Conservation (phyloP, 2,888 invertebrate genomes). For the Orchestes rusci region DNA sequence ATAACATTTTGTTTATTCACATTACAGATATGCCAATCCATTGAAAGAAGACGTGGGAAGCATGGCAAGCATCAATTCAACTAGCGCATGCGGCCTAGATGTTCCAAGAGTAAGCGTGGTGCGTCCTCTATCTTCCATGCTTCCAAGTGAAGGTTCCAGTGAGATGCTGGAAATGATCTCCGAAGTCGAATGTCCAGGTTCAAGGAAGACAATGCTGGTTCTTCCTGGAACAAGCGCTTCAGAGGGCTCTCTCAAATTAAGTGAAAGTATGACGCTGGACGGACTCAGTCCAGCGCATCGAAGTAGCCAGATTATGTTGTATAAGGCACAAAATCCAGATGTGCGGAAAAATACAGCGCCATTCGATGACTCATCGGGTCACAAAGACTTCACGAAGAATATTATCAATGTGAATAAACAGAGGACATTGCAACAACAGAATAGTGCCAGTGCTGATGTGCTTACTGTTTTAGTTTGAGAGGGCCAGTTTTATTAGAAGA, state of each 20-base stretch:
- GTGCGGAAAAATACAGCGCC: constrained; percentile 76
- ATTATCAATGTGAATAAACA: constrained; percentile 54
- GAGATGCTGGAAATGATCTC: constrained; percentile 59
- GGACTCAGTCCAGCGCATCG: constrained; percentile 46
- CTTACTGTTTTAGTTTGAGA: constrained; percentile 52
- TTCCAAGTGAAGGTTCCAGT: constrained; percentile 46
- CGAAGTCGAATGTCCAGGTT: constrained; percentile 48
- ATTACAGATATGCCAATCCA: constrained; percentile 42
- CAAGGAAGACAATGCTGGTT: constrained; percentile 41
- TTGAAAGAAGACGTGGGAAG: constrained; percentile 45
- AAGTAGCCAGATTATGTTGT: constrained; percentile 60
- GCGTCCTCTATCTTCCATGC: constrained; percentile 42
- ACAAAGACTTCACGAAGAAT: constrained; percentile 72
- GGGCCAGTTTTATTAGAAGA: constrained; percentile 34
- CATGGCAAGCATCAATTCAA: constrained; percentile 37
- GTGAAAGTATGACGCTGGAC: constrained; percentile 35
- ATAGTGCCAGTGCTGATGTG: constrained; percentile 43
- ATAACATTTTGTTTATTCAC: too few relatives aligned
- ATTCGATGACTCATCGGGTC: constrained; percentile 49
- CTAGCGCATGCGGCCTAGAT: constrained; percentile 38
- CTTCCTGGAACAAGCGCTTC: constrained; percentile 44
- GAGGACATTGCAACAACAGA: constrained; percentile 42
- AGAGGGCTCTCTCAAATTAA: constrained; percentile 35
- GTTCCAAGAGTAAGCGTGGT: constrained; percentile 46
- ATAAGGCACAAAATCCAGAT: constrained; percentile 80